Percentiles rank a stretch among this genome's conserved stretches.
Evolutionary conservation across 2,888 invertebrate genomes (phyloP).

Genomic region (Sminthurides aquaticus): DNA sequence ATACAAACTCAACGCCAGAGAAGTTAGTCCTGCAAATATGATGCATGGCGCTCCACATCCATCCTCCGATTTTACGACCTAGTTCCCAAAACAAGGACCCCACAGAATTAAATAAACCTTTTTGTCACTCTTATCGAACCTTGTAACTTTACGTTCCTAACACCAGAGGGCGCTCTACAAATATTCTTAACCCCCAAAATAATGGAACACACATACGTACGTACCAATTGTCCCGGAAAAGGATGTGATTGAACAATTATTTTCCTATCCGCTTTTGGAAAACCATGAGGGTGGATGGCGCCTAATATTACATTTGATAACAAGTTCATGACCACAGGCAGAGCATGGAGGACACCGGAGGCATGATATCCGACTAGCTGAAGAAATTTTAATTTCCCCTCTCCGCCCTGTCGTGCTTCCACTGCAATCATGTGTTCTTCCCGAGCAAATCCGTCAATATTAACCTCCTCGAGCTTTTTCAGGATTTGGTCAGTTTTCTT

Average conservation of each 20-base stretch:
- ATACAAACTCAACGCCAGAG: constrained; percentile 23
- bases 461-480: background rate
- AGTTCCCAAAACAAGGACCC: too few relatives aligned
- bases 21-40: constrained; percentile 22
- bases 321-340: constrained; percentile 26
- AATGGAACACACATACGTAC: too few relatives aligned
- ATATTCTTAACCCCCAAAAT: too few relatives aligned
- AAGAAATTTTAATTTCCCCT: background rate
- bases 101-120: too few relatives aligned
- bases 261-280: background rate
- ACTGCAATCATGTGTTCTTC: constrained; percentile 31
- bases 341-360: constrained; percentile 31
- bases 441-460: constrained; percentile 13
- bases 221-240: constrained; percentile 23
- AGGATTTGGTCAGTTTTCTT: constrained; percentile 19
- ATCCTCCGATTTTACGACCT: constrained; percentile 11
- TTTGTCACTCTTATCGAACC: too few relatives aligned
- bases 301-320: constrained; percentile 28
- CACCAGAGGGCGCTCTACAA: too few relatives aligned
- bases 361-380: constrained; percentile 31
- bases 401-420: constrained; percentile 22
- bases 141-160: too few relatives aligned
- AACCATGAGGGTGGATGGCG: constrained; percentile 11
- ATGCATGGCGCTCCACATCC: constrained; percentile 27
- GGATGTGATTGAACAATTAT: constrained; percentile 25